Evolutionary conservation across 2,797 vertebrate genomes (phyloP), one percentile per base, ranked within the genome.

Genomic region (Malurus splendens): DNA sequence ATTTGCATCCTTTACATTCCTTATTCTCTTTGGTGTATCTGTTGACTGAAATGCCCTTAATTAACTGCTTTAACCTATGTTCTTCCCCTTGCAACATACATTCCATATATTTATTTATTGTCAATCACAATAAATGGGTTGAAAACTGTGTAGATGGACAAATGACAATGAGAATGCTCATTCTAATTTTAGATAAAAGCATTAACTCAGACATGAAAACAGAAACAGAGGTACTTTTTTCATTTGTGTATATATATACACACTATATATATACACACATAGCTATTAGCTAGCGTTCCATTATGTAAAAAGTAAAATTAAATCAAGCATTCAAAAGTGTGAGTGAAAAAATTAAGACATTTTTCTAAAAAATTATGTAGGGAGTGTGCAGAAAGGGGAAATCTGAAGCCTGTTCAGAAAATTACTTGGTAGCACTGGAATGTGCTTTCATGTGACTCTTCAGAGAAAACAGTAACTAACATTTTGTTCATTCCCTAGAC

Each of bases 141-240:
- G 82, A 74, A 92, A 93, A 93, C 60, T 6, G 5, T 15, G 12
- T n/a, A 52, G 36, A 56, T 89, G 55, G 87, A 86, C 86, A 86
- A 90, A 60, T 54, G 25, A 85, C 52, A 67, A 81, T 27, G 12
- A 28, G 22, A 87, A 71, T 32, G 25, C 38, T 89, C 78, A 66
- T 76, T 87, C 87, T 54, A 66, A 65, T 81, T 82, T 87, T 82
- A 79, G 57, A 86, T 39, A 45, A 36, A 73, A 83, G 14, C 93
- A 74, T 92, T 93, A 87, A 64, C 48, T 74, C 61, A 88, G 59
- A 94, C 94, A 42, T 81, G 82, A 92, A 87, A 77, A 67, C 20
- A 91, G 75, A 91, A 94, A 81, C 71, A 94, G 82, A 89, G 62
- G 70, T 45, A 10, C 61, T 60, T 71, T 33, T 38, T 32, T 70